Evolutionary conservation across 1,140 invertebrate genomes (phyloP).

Genomic region (Brachionus calyciflorus): DNA sequence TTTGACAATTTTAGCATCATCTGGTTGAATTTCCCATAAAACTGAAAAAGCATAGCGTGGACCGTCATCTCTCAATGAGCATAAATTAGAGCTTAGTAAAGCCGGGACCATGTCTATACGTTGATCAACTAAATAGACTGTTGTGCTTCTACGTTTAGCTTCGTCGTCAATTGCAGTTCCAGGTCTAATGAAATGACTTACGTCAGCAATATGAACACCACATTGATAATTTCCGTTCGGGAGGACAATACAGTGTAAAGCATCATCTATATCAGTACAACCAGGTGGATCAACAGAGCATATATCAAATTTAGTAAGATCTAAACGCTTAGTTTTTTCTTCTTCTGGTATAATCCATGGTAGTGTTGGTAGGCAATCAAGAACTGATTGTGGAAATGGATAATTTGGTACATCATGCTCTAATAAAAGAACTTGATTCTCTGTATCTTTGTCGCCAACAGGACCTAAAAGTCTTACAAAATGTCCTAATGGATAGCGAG

Average conservation of each 20-base stretch:
- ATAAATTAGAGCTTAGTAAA: conserved; percentile 62
- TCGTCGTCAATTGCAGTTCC: conserved; percentile 59
- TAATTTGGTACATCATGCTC: conserved; percentile 96
- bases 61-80: conserved; percentile 61
- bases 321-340: conserved; percentile 73
- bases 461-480: conserved; percentile 61
- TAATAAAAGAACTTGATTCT: conserved; percentile 86
- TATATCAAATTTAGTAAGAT: conserved; percentile 78
- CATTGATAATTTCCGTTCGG: conserved; percentile 49
- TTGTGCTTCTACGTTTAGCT: conserved; percentile 58
- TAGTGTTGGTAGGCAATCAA: conserved; percentile 81
- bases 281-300: conserved; percentile 98
- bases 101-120: conserved; percentile 64
- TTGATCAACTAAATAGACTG: conserved; percentile 61
- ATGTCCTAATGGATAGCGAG: conserved; percentile 55
- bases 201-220: conserved; percentile 62
- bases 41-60: conserved; percentile 80
- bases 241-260: conserved; percentile 73
- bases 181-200: conserved; percentile 61
- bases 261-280: conserved; percentile 99
- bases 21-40: conserved; percentile 80
- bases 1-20: conserved; percentile 76
- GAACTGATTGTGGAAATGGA: conserved; percentile 86
- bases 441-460: conserved; percentile 75
- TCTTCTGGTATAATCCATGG: conserved; percentile 83